Conservation (phyloP, 2,888 invertebrate genomes). For the Drosophila formosana region DNA sequence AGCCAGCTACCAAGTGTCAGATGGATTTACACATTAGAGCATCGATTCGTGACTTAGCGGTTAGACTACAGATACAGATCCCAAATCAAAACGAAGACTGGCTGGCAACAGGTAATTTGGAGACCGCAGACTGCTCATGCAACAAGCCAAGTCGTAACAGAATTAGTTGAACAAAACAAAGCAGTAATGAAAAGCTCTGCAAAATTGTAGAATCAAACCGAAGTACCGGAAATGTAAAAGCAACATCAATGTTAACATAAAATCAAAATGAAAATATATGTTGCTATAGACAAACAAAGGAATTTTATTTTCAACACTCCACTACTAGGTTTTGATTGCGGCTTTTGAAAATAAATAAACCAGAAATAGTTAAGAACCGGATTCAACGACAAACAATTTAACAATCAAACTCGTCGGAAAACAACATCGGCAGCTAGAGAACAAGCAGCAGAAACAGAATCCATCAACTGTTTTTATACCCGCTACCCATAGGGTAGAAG, state of each 20-base stretch:
- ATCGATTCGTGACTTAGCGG: conserved; percentile 72
- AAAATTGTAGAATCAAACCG: not conserved
- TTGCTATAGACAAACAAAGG: conserved; percentile 53
- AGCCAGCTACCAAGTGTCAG: conserved; percentile 44
- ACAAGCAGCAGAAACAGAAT: conserved; percentile 41
- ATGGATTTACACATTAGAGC: conserved; percentile 56
- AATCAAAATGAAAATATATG: conserved; percentile 34
- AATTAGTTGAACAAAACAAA: conserved; percentile 66
- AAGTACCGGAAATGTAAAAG: conserved; percentile 66
- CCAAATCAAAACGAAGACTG: conserved; percentile 3
- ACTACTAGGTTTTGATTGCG: conserved; percentile 39
- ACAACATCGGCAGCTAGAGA: conserved; percentile 25
- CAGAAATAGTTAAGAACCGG: conserved; percentile 72
- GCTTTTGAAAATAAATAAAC: conserved; percentile 46
- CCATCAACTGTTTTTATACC: conserved; percentile 61
- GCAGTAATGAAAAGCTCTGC: conserved; percentile 20
- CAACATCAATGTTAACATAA: conserved; percentile 22
- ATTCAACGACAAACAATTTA: conserved; percentile 70
- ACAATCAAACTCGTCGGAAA: conserved; percentile 55
- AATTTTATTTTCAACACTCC: conserved; percentile 51
- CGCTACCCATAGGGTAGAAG: no score
- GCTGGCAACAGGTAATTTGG: conserved; percentile 8
- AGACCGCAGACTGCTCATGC: conserved; percentile 51
- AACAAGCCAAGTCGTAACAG: conserved; percentile 15
- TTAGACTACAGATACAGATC: conserved; percentile 36